Evolutionary conservation across 2,888 invertebrate genomes (phyloP).

Genomic region (Drosophila glabriapex): DNA sequence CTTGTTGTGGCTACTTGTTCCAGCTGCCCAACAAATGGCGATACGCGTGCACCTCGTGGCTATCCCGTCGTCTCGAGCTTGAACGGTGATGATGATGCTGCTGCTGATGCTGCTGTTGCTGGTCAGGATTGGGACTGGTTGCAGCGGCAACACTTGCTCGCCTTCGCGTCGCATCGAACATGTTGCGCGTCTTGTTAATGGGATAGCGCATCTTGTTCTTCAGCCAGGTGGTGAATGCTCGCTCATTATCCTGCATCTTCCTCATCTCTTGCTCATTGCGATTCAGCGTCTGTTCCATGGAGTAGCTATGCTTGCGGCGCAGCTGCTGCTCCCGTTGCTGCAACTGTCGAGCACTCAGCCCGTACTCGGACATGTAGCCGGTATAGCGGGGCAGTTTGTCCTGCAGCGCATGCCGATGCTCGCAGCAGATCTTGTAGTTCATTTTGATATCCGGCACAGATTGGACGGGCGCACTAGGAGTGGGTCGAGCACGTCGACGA

Average conservation of each 20-base stretch:
- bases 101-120: constrained; percentile 7
- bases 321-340: constrained; percentile 84
- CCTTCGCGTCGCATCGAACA: constrained; percentile 82
- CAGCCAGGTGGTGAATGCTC: constrained; percentile 87
- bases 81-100: constrained; percentile 25
- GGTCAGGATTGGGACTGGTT: constrained; percentile 29
- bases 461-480: constrained; percentile 32
- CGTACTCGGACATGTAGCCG: constrained; percentile 87
- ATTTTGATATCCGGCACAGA: constrained; percentile 76
- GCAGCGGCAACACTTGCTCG: constrained; percentile 57
- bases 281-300: constrained; percentile 81
- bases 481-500: constrained; percentile 55
- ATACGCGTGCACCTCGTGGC: constrained; percentile 65
- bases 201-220: constrained; percentile 85
- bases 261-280: constrained; percentile 85
- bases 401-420: constrained; percentile 84
- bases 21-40: constrained; percentile 66
- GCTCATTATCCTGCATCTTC: constrained; percentile 86
- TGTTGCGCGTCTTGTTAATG: constrained; percentile 84
- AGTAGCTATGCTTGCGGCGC: constrained; percentile 78
- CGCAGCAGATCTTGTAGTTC: constrained; percentile 85
- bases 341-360: constrained; percentile 86
- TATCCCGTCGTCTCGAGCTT: constrained; percentile 49
- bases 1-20: constrained; percentile 54
- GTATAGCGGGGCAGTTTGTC: constrained; percentile 86